Evolutionary conservation across 2,113 vertebrate species (phyloP), one percentile per base, ranked within the genome.

Genomic region (Ictalurus furcatus): DNA sequence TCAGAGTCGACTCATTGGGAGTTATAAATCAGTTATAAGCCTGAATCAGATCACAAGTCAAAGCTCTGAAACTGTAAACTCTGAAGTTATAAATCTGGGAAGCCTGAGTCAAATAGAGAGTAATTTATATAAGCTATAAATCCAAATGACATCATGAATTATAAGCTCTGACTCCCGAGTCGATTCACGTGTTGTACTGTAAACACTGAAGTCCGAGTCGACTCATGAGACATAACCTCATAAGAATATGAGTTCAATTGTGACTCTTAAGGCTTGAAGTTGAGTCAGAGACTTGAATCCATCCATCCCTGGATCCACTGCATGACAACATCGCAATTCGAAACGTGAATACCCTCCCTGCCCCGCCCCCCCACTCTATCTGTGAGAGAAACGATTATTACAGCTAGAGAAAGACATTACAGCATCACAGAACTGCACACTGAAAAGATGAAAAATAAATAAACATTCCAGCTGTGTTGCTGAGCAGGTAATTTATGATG

Each of bases 401-500:
- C 9, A 78, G 23, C 1, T 21, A 48, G 23, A 48, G 30, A 25
- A 44, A 4, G 8, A 76, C 21, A 73, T 37, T 2, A 48, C 11
- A 78, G 12, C 23, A 48, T 48, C 8, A 78, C 3, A 48, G 2
- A 44, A 74, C 34, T 21, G 2, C 71, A 48, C 40, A 48, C 40
- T 28, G 40, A 4, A 17, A 0, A 48, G 3, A 48, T 28, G 37
- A 34, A 40, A 21, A 23, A 23, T 8, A 74, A 40, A 74, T 78
- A 23, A 48, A 78, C 74, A 28, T 2, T 28, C 48, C 76, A n/a
- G 25, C 6, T 79, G 25, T 52, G 76, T 16, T 79, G 76, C 48
- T 54, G 4, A n/a, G 48, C 76, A 80, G 48, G 25, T 80, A n/a
- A 80, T 80, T 80, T n/a, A 80, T 80, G 76, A 54, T 80, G 76